Percentiles rank a stretch among this genome's conserved stretches.
Evolutionary conservation across 2,888 invertebrate species (phyloP).

Genomic region (Athalia cordata): DNA sequence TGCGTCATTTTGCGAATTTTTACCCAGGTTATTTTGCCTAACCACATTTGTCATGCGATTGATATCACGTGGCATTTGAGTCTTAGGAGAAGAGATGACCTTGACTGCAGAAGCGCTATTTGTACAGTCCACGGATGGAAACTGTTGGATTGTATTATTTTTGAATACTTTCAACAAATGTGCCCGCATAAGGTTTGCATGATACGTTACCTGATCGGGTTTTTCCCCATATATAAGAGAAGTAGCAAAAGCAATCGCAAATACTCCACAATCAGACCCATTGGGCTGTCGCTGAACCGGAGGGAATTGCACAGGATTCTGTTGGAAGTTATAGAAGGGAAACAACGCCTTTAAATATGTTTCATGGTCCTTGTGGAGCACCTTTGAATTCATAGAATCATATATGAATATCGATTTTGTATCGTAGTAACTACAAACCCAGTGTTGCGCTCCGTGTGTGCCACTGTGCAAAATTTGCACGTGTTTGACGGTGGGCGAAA

Average conservation of each 20-base stretch:
- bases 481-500: constrained; percentile 42
- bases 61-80: too few relatives aligned
- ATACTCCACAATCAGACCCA: constrained; percentile 46
- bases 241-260: constrained; percentile 46
- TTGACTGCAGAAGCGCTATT: background rate
- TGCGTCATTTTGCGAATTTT: too few relatives aligned
- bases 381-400: constrained; percentile 41
- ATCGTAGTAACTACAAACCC: constrained; percentile 50
- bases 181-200: constrained; percentile 39
- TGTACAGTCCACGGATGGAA: constrained; percentile 10
- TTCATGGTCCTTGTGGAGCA: constrained; percentile 44
- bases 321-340: constrained; percentile 37
- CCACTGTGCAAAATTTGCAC: constrained; percentile 51
- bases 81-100: too few relatives aligned
- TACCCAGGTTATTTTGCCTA: too few relatives aligned
- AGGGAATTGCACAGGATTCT: constrained; percentile 41
- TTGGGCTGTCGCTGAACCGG: constrained; percentile 45
- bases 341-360: constrained; percentile 46
- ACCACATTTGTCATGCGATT: too few relatives aligned
- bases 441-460: constrained; percentile 21
- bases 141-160: constrained; percentile 36
- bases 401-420: constrained; percentile 44
- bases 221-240: constrained; percentile 38
- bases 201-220: constrained; percentile 36
- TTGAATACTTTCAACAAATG: constrained; percentile 46